Base-by-base conservation (phyloP, 2,888 invertebrate species). In the Coecobrya sp. region DNA sequence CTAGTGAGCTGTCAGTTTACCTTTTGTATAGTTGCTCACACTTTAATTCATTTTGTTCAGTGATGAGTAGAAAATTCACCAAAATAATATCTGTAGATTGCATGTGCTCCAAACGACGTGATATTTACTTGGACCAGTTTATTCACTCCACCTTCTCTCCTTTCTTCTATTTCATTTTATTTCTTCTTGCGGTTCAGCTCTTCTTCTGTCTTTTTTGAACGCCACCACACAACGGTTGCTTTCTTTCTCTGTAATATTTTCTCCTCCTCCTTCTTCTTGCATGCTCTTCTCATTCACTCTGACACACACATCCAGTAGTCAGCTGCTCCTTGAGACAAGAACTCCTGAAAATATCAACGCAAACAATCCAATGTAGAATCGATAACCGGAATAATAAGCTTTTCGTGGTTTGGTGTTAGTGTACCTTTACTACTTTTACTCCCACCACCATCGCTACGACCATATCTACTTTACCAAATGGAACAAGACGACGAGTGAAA, bases 301-400 rank as follows among this genome's bases (percentile, higher is more conserved):
- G 7, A 19, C 36, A 19, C 82, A 62, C 42, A 45, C 84, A 62
- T 30, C 49, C 81, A 81, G 49, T 76, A 89, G 89, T 89, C 91
- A 87, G 91, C 87, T 92, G 84, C 84, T 87, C 22, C 42, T 73
- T 73, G 81, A 70, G 87, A 87, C 76, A 86, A 73, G 73, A 79
- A 65, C 79, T 65, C 81, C 93, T 93, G 93, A 76, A 89, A 93
- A 93, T 91, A 93, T 92, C 91, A 93, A 93, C 59, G 91, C 89
- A 93, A 93, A 93, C 89, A 93, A 93, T 93, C 89, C 91, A 91
- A 92, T 93, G 91, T 89, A 81, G 89, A 93, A 93, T 93, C 93
- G 93, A 93, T 93, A 93, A 91, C 91, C 91, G 76, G 86, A 82
- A 90, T 93, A 90, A 90, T 89, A 86, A 93, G 89, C 92, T 92